Evolutionary conservation across 2,888 invertebrate species (phyloP).

Genomic region (Melipona bicolor): DNA sequence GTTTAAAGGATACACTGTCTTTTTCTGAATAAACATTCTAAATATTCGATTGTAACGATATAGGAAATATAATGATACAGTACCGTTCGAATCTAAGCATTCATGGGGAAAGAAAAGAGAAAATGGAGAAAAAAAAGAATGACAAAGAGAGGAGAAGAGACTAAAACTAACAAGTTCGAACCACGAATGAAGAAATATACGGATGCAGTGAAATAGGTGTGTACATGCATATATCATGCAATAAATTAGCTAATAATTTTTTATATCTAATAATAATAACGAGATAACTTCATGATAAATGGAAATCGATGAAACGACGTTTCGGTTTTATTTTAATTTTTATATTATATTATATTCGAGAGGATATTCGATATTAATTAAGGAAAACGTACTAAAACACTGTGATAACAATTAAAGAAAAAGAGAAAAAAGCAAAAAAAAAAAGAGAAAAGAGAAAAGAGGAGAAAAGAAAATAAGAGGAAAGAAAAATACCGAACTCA

Average conservation of each 20-base stretch:
- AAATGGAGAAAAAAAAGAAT: no score
- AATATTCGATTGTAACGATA: background rate
- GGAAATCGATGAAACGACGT: conserved; percentile 33
- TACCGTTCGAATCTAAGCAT: background rate
- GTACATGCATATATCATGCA: conserved; percentile 59
- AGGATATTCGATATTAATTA: conserved; percentile 53
- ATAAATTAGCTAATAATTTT: conserved; percentile 63
- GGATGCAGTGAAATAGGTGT: conserved; percentile 32
- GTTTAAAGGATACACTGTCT: background rate
- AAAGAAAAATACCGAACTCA: conserved; percentile 23
- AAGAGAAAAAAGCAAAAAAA: conserved; percentile 9
- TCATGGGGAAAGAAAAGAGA: no score
- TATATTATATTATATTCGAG: conserved; percentile 34
- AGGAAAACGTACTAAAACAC: conserved; percentile 58
- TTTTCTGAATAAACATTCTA: conserved; percentile 5
- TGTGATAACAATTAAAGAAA: conserved; percentile 62
- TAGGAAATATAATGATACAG: background rate
- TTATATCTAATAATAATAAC: conserved; percentile 53
- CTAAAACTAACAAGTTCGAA: conserved; percentile 1
- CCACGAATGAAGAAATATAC: conserved; percentile 2
- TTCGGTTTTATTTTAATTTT: conserved; percentile 49
- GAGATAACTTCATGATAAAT: conserved; percentile 39
- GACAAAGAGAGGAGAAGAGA: background rate
- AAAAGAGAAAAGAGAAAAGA: conserved; percentile 28
- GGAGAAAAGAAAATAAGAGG: conserved; percentile 19